These are phyloP conservation scores for Regulus satrapa DNA, from an alignment of 2,113 vertebrate genomes.

Conservation along the genomic window DNA sequence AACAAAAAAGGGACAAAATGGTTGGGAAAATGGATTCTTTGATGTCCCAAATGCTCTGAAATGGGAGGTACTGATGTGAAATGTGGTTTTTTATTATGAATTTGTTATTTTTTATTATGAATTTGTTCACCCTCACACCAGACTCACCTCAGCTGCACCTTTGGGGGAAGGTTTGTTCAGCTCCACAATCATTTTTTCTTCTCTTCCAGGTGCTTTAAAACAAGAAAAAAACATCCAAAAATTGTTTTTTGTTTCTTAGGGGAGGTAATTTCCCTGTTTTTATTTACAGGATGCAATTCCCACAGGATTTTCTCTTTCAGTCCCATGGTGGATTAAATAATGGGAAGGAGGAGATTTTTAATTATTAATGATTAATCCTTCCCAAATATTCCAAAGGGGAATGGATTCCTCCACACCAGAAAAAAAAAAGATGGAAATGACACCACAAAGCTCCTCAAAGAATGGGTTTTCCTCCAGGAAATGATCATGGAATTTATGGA, in stretches of 20 bases:
- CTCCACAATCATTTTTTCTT: conserved; percentile 66
- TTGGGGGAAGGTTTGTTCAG: conserved; percentile 37
- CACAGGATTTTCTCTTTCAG: neutral
- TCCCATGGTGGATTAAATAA: rapidly evolving
- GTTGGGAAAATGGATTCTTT: rapidly evolving
- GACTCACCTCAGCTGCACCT: conserved; percentile 58
- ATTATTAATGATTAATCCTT: too few relatives aligned
- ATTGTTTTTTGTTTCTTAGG: neutral
- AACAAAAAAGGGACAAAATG: rapidly evolving
- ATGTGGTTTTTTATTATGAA: too few relatives aligned
- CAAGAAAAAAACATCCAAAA: neutral
- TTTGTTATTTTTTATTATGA: too few relatives aligned
- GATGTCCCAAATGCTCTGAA: too few relatives aligned
- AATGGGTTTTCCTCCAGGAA: neutral
- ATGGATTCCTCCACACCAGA: neutral
- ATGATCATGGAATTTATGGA: neutral
- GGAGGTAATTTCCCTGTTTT: neutral
- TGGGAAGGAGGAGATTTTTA: too few relatives aligned
- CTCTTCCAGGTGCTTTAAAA: conserved; percentile 56
- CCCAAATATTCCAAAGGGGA: neutral
- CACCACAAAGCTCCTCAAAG: neutral
- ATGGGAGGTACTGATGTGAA: neutral
- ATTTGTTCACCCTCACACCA: neutral
- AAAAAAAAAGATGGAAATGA: neutral
- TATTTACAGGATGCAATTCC: rapidly evolving